Evolutionary conservation across 2,113 vertebrate genomes (phyloP), one percentile per base, ranked within the genome.

Genomic region (Aphyosemion australe): DNA sequence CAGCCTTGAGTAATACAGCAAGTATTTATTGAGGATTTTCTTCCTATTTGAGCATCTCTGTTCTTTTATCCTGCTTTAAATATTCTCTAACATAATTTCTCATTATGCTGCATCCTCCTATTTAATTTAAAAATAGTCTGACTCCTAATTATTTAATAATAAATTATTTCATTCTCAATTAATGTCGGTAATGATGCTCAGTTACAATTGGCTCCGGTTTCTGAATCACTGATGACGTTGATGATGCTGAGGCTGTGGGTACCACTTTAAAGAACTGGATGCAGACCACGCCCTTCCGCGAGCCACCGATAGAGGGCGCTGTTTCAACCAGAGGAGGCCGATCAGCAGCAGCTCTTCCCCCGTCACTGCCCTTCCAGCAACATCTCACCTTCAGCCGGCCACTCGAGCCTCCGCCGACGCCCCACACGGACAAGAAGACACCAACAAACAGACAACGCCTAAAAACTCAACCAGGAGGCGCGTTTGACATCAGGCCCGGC

Each of bases 371-470:
- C 85, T 90, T 87, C 81, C 75, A 83, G 65, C 84, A 80, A 82
- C 85, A 84, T 82, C 85, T 91, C 88, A 91, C 89, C 89, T 91
- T 91, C 87, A 91, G 12, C 72, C 70, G 70, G 70, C 67, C 76
- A 21, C 61, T 83, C 76, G 56, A 74, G n/a, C 72, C 61, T 54
- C 57, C 66, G 57, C 47, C 72, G 54, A 62, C 61, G 66, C 77
- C 63, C 59, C 72, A 65, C 45, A 39, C 53, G 39, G 21, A 54
- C 12, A 52, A 5, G 19, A 21, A 54, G 45, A 31, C 21, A 15
- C 4, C 21, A 26, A 46, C 19, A 56, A 8, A 37, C 4, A 37
- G 13, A 52, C 65, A 6, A 41, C 60, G 16, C 11, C 32, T 47
- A 6, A 46, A 1, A 45, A 34, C 42, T 5, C 12, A 7, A 13